Conservation (phyloP, 2,113 vertebrate species). For the Chlamydotis undulata region DNA sequence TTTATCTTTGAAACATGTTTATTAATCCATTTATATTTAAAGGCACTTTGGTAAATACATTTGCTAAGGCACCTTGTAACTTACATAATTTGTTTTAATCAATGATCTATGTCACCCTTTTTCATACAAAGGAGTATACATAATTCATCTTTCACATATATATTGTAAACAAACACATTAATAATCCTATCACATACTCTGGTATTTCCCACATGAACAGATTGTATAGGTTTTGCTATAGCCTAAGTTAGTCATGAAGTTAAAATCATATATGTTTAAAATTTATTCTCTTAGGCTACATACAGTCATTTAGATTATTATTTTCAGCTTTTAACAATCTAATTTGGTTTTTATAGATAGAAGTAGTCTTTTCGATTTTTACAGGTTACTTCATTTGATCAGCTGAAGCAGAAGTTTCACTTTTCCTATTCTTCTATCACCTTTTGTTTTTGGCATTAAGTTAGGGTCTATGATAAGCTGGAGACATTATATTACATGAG, state of each 20-base stretch:
- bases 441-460: neutral
- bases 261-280: neutral
- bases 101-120: neutral
- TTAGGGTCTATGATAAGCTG: neutral
- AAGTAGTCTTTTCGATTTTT: neutral
- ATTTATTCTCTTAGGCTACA: neutral
- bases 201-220: neutral
- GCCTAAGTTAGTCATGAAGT: neutral
- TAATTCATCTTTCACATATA: neutral
- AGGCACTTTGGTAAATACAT: neutral
- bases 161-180: conserved; percentile 9
- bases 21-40: conserved; percentile 13
- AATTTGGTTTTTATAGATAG: neutral
- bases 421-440: neutral
- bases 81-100: neutral
- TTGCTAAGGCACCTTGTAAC: neutral
- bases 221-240: neutral
- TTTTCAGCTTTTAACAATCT: neutral
- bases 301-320: neutral
- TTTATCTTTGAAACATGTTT: neutral
- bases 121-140: neutral
- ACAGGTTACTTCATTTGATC: neutral
- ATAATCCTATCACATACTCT: neutral
- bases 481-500: neutral
- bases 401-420: neutral